These are phyloP conservation scores for Ictalurus furcatus DNA, from an alignment of 2,113 vertebrate genomes.

Conservation along the genomic window DNA sequence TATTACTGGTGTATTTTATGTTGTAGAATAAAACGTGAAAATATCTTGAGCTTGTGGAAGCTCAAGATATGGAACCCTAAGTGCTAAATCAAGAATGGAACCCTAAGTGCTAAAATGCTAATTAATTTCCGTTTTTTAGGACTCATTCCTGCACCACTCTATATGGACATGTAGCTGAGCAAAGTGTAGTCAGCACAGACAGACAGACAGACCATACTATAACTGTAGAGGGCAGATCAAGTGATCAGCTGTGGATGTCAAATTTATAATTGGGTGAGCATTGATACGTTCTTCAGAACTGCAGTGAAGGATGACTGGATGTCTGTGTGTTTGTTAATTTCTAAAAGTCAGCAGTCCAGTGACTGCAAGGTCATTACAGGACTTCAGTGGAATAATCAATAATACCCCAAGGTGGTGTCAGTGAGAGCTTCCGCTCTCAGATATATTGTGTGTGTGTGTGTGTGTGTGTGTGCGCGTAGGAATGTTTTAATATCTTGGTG, in stretches of 20 bases:
- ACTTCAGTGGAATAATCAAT: slow-evolving; percentile 68
- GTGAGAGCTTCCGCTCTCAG: slow-evolving; percentile 24
- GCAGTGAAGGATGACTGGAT: slow-evolving; percentile 31
- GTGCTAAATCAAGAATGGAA: too few species aligned
- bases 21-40: too few species aligned
- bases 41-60: too few species aligned
- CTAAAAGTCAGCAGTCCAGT: slow-evolving; percentile 47
- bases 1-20: too few species aligned
- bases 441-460: not conserved
- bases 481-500: not conserved
- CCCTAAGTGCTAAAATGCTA: too few species aligned
- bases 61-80: too few species aligned
- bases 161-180: not conserved
- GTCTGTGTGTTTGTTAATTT: slow-evolving; percentile 46
- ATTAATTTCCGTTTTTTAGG: too few species aligned
- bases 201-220: not conserved
- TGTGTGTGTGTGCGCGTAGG: not conserved
- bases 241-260: slow-evolving; percentile 19
- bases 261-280: slow-evolving; percentile 13
- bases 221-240: not conserved
- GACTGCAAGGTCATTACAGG: slow-evolving; percentile 50
- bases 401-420: slow-evolving; percentile 50
- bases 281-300: slow-evolving; percentile 17
- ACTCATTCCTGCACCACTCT: too few species aligned
- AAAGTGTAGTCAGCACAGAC: not conserved